These are phyloP conservation scores for Zaprionus africanus DNA, from an alignment of 1,140 invertebrate species.

Conservation along the genomic window DNA sequence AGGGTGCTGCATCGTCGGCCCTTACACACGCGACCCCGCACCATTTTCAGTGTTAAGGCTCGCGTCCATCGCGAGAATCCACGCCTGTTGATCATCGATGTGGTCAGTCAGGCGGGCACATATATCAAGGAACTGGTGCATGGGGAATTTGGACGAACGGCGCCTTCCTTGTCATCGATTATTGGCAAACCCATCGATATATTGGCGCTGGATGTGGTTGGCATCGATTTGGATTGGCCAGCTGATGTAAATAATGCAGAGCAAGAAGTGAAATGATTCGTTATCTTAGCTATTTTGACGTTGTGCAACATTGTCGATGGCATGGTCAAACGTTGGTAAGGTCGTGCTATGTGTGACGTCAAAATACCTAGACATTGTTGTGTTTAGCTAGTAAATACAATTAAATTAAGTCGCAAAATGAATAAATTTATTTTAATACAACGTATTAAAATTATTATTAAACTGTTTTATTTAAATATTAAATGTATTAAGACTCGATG, in stretches of 20 bases:
- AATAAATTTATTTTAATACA: neutral
- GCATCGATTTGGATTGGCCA: constrained; percentile 89
- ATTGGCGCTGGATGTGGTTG: constrained; percentile 88
- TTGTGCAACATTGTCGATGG: constrained; percentile 27
- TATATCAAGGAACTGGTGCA: constrained; percentile 99
- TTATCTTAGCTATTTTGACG: neutral
- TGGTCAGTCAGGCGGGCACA: constrained; percentile 96
- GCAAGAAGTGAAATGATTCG: constrained; percentile 30
- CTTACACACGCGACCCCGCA: constrained; percentile 87
- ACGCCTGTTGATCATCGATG: constrained; percentile 87
- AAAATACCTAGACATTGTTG: neutral
- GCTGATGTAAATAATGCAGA: constrained; percentile 77
- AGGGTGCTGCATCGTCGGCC: constrained; percentile 93
- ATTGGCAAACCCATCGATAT: constrained; percentile 90
- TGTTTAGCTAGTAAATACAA: neutral
- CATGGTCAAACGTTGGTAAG: neutral
- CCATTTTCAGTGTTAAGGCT: constrained; percentile 88
- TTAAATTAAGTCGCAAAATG: neutral
- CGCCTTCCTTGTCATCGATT: constrained; percentile 87
- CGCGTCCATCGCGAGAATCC: constrained; percentile 83
- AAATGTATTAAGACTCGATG: neutral
- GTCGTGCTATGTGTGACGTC: neutral
- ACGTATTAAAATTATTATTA: neutral
- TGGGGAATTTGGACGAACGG: constrained; percentile 95
- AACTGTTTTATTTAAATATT: neutral